Percentiles rank a stretch among this genome's conserved stretches.
phyloP scores from a whole-genome alignment of 2,888 invertebrate genomes.

The Macrophya annulata region DNA sequence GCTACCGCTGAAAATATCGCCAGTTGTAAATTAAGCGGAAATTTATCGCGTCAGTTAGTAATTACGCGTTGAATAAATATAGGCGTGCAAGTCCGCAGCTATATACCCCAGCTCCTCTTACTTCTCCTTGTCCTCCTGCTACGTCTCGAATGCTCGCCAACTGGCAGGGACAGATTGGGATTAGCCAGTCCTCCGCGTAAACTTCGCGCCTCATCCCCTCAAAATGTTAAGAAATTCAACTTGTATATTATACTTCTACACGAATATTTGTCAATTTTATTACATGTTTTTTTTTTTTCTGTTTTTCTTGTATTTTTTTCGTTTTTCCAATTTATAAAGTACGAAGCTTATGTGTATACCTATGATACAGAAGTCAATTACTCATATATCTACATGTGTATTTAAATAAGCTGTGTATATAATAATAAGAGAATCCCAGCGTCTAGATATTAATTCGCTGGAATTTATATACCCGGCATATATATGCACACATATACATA shows the following conservation, averaged over 20 bases:
- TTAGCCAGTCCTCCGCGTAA: constrained; percentile 33
- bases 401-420: neutral
- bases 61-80: constrained; percentile 69
- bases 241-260: neutral
- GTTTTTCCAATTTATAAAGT: neutral
- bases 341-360: neutral
- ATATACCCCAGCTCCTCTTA: constrained; percentile 68
- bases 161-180: constrained; percentile 56
- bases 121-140: constrained; percentile 59
- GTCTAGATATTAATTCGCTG: constrained; percentile 32
- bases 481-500: neutral
- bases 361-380: neutral
- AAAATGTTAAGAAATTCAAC: neutral
- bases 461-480: neutral
- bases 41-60: constrained; percentile 66
- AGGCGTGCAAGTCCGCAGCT: constrained; percentile 68
- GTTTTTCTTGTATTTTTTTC: neutral
- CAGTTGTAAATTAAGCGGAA: constrained; percentile 64
- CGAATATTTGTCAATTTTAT: constrained; percentile 11
- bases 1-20: constrained; percentile 63
- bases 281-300: neutral
- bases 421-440: constrained; percentile 5
- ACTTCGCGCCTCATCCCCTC: neutral
- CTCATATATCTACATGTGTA: constrained; percentile 4
- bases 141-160: constrained; percentile 45